Base-by-base conservation (phyloP, 2,113 vertebrate genomes). In the Scomber scombrus region DNA sequence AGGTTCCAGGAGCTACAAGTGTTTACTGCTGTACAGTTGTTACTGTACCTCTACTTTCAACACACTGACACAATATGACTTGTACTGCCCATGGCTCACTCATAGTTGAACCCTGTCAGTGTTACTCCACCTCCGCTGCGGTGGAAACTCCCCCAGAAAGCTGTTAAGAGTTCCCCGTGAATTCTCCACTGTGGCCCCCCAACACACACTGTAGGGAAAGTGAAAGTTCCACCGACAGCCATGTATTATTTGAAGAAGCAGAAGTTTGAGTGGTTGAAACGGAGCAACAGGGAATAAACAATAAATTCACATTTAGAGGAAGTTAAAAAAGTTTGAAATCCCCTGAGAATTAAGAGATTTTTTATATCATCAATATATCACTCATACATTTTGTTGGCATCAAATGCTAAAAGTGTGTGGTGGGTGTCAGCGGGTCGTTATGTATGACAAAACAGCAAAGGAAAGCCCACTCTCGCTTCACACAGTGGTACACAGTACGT, bases 91-190 rank as follows among this genome's bases (percentile, higher is more conserved):
- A 66, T 31, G 31, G 81, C 63, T 40, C 47, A 43, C 69, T 62
- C 4, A 11, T 61, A 80, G n/a, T 61, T 62, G 23, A 85, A 62
- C 5, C 56, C 50, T 15, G 23, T 62, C 58, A 43, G 6, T 45
- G 58, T 86, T 62, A 70, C 78, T 81, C 88, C 79, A 2, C 87
- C 91, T 86, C 78, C 13, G 11, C 51, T 58, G 64, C 31, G 73
- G 71, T 77, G 93, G 94, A 94, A 95, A 93, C 88, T 90, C 87
- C 94, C 89, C 63, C 63, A 55, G 45, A 6, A 2, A 2, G 14
- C 4, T 5, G 15, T 49, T 74, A 72, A 88, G 55, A 78, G 83
- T 89, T 88, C 90, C 90, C 91, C 81, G 1, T 67, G 65, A 87
- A 83, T 63, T 82, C 86, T 83, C 66, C 84, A 61, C 57, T 75